Evolutionary conservation across 1,140 invertebrate species (phyloP), one percentile per base, ranked within the genome.

Genomic region (Geopemphigus sp.): DNA sequence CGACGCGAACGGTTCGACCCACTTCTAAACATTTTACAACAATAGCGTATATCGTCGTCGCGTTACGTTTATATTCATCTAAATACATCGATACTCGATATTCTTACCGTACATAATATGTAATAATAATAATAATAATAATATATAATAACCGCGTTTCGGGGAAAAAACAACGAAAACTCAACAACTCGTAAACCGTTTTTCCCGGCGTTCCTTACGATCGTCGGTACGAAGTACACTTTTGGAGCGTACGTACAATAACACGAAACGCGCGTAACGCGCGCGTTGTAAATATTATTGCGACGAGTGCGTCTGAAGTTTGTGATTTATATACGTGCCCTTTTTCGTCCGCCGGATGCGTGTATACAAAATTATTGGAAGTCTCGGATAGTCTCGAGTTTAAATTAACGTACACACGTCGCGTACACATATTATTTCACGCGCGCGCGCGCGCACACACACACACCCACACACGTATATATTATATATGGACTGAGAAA

Each of bases 111-210:
- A 47, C 50, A 64, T 32, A 26, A 39, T 39, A 39, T 66, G 15
- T 68, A 24, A 68, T 66, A 24, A 50, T 68, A 24, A 6, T 50
- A 22, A 68, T 26, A 26, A 8, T 68, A 26, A 39, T 68, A 68
- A 50, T 50, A 50, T 68, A 50, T 68, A 68, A 68, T 47, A 50
- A 68, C 66, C 50, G 66, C 15, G 22, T 47, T 68, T 68, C n/a
- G 50, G 26, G 50, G 47, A 68, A 50, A 68, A 59, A 68, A 68
- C 32, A 68, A 50, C 47, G 39, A 68, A 68, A 68, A 68, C 66
- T 50, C 47, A 68, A 68, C 45, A 68, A 68, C 22, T 68, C 32
- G 32, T 39, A 66, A 66, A 68, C 45, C 14, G 14, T 26, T 68
- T 50, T 68, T 50, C 12, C 8, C 32, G 32, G 22, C 29, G 47